A percentile compares a stretch with the other conserved stretches of the same genome.
These are phyloP conservation scores for Meiosimyza decipiens DNA, from an alignment of 2,888 invertebrate genomes.

Conservation along the genomic window DNA sequence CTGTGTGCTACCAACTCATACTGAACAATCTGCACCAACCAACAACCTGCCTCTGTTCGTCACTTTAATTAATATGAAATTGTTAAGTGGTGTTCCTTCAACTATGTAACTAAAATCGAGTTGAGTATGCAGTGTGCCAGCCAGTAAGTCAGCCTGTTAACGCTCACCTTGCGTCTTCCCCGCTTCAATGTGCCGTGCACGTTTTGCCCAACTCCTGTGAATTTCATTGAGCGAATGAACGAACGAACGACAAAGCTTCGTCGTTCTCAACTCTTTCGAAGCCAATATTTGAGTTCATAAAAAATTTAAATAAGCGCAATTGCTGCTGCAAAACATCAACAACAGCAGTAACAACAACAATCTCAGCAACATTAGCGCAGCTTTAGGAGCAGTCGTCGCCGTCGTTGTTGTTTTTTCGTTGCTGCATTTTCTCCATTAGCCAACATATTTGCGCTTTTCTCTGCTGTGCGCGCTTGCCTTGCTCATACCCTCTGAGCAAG, in stretches of 20 bases:
- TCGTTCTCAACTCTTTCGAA: slow-evolving; percentile 21
- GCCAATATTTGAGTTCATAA: slow-evolving; percentile 29
- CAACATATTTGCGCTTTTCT: slow-evolving; percentile 14
- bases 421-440: neutral
- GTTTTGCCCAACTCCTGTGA: neutral
- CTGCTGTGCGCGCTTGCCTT: neutral
- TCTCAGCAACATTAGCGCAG: neutral
- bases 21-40: neutral
- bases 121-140: neutral
- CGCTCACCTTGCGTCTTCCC: neutral
- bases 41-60: neutral
- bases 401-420: neutral
- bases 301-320: slow-evolving; percentile 41
- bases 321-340: slow-evolving; percentile 18
- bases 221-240: neutral
- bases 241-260: slow-evolving; percentile 4
- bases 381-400: neutral
- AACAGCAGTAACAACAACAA: slow-evolving; percentile 9
- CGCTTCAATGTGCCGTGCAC: neutral
- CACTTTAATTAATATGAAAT: slow-evolving; percentile 36
- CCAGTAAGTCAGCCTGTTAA: neutral
- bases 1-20: neutral
- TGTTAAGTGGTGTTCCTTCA: slow-evolving; percentile 32
- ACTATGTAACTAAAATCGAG: neutral
- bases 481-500: neutral